Evolutionary conservation across 2,888 invertebrate species (phyloP).

Genomic region (Cryptus armator): DNA sequence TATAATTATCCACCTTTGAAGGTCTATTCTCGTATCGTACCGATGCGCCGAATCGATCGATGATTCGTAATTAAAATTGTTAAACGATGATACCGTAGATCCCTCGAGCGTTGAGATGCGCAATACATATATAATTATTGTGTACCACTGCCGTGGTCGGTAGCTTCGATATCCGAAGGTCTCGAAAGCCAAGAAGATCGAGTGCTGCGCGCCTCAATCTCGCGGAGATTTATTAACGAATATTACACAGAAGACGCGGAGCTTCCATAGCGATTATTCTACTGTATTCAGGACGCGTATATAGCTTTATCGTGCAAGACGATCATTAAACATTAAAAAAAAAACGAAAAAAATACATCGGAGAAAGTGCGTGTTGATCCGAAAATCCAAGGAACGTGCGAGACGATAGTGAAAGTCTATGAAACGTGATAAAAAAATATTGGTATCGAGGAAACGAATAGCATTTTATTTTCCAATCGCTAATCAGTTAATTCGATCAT

Average conservation of each 20-base stretch:
- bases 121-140: slow-evolving; percentile 25
- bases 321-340: slow-evolving; percentile 32
- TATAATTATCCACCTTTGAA: slow-evolving; percentile 41
- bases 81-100: slow-evolving; percentile 34
- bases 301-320: slow-evolving; percentile 7
- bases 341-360: neutral
- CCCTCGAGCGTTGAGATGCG: slow-evolving; percentile 16
- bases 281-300: neutral
- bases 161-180: slow-evolving; percentile 24
- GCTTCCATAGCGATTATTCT: slow-evolving; percentile 15
- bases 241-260: neutral
- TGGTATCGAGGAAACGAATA: too few species aligned
- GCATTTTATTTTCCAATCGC: too few species aligned
- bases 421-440: slow-evolving; percentile 11
- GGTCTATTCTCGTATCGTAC: neutral
- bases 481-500: too few species aligned
- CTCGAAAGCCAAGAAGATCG: slow-evolving; percentile 28
- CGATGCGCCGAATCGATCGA: slow-evolving; percentile 29
- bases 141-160: slow-evolving; percentile 1
- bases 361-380: slow-evolving; percentile 47
- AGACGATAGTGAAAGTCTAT: slow-evolving; percentile 44
- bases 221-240: slow-evolving; percentile 31
- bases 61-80: slow-evolving; percentile 61
- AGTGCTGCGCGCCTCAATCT: slow-evolving; percentile 13
- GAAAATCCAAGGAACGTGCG: slow-evolving; percentile 35